These are phyloP conservation scores for Rhyacophila evoluta DNA, from an alignment of 2,888 invertebrate genomes.

Conservation along the genomic window DNA sequence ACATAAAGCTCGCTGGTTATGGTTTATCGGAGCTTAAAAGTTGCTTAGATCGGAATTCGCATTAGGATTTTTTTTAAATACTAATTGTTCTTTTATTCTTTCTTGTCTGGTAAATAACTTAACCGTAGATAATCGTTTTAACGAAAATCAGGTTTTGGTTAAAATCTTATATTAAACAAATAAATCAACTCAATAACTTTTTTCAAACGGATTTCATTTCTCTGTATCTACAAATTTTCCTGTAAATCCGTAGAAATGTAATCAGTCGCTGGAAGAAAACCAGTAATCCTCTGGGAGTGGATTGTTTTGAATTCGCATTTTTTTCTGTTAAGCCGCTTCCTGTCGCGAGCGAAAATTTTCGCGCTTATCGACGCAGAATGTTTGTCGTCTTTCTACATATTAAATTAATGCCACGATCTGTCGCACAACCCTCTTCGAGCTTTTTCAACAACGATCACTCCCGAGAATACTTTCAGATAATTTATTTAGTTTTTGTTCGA, in stretches of 20 bases:
- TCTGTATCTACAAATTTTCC: too few relatives aligned
- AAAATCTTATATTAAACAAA: too few relatives aligned
- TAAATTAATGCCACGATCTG: neutral
- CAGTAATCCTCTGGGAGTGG: neutral
- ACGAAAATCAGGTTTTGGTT: too few relatives aligned
- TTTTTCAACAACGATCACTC: neutral
- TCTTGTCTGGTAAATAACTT: too few relatives aligned
- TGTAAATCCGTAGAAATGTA: too few relatives aligned
- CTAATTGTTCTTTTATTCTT: too few relatives aligned
- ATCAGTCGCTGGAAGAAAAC: neutral
- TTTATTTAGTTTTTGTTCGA: neutral
- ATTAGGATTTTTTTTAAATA: too few relatives aligned
- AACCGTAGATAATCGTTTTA: too few relatives aligned
- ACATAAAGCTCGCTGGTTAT: neutral
- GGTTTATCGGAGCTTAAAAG: too few relatives aligned
- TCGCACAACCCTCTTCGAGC: neutral
- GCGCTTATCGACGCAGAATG: neutral
- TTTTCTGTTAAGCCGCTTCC: neutral
- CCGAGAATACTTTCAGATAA: neutral
- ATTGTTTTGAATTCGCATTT: slow-evolving; percentile 6
- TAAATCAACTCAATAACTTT: too few relatives aligned
- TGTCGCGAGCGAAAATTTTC: neutral
- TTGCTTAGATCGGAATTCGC: too few relatives aligned
- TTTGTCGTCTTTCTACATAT: neutral
- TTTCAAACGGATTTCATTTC: too few relatives aligned